Percentiles rank a stretch among this genome's conserved stretches.
phyloP scores from a whole-genome alignment of 2,113 vertebrate genomes.

The Nycticorax nycticorax region DNA sequence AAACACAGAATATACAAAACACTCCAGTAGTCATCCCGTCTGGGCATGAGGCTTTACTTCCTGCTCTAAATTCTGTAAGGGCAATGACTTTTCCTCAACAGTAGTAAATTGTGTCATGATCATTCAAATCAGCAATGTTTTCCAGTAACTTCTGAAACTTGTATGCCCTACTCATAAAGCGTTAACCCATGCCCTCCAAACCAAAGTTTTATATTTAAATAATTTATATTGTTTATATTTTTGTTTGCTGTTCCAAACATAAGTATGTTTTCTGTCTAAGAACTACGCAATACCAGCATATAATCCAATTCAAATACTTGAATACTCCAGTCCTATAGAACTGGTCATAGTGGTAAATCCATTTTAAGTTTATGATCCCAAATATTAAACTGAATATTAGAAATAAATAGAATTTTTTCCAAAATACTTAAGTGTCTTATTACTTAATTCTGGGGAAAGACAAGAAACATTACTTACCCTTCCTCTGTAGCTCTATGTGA shows the following conservation, averaged over 20 bases:
- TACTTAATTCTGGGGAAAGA: not conserved
- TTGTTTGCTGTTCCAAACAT: not conserved
- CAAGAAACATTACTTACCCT: conserved; percentile 34
- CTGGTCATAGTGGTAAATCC: not conserved
- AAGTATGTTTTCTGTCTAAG: not conserved
- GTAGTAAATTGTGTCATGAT: not conserved
- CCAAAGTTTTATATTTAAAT: not conserved
- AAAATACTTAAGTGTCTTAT: not conserved
- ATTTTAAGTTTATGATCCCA: not conserved
- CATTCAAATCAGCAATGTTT: not conserved
- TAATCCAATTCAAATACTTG: not conserved
- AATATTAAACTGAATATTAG: not conserved
- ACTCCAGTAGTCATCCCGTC: not conserved
- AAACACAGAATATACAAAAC: not conserved
- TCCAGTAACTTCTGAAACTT: not conserved
- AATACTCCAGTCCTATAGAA: not conserved
- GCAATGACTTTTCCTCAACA: not conserved
- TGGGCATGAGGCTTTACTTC: not conserved
- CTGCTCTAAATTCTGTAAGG: not conserved
- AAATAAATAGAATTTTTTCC: not conserved
- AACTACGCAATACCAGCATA: not conserved
- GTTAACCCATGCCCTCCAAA: not conserved
- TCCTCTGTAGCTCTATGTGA: conserved; percentile 19
- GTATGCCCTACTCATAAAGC: not conserved
- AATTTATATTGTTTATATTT: not conserved